These are phyloP conservation scores for Mixornis gularis DNA, from an alignment of 2,113 vertebrate species.

Conservation along the genomic window DNA sequence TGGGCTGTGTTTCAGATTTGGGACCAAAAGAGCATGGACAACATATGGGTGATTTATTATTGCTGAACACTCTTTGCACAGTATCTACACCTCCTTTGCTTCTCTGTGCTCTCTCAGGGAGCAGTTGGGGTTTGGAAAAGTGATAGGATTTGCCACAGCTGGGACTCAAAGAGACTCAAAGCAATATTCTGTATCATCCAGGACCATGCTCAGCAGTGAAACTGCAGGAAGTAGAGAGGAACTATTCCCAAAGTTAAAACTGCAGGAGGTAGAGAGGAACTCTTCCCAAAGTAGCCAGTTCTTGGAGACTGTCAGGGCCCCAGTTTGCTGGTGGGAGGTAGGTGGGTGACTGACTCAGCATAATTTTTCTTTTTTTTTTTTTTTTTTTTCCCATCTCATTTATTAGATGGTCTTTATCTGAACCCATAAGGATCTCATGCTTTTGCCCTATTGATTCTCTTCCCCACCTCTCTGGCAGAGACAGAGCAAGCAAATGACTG, in stretches of 20 bases:
- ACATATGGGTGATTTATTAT: rapidly evolving
- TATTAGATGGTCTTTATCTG: neutral
- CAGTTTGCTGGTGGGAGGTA: neutral
- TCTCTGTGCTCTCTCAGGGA: neutral
- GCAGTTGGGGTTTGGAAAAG: neutral
- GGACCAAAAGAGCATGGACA: neutral
- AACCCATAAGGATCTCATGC: neutral
- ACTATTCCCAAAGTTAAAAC: neutral
- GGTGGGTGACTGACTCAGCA: neutral
- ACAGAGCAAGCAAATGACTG: neutral
- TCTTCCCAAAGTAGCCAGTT: neutral
- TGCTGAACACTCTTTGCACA: neutral
- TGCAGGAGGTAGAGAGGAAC: neutral
- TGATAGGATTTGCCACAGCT: neutral
- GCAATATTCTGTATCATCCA: neutral
- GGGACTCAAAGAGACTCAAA: neutral
- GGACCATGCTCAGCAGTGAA: neutral
- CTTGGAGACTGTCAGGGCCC: neutral
- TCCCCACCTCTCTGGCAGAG: neutral
- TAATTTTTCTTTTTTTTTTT: rapidly evolving
- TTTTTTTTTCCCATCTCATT: neutral
- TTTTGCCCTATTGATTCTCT: neutral
- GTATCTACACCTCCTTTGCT: neutral
- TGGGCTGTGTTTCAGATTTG: neutral
- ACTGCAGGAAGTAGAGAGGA: neutral